phyloP scores from a whole-genome alignment of 2,888 invertebrate genomes.

The Stenolophus ochropezus region DNA sequence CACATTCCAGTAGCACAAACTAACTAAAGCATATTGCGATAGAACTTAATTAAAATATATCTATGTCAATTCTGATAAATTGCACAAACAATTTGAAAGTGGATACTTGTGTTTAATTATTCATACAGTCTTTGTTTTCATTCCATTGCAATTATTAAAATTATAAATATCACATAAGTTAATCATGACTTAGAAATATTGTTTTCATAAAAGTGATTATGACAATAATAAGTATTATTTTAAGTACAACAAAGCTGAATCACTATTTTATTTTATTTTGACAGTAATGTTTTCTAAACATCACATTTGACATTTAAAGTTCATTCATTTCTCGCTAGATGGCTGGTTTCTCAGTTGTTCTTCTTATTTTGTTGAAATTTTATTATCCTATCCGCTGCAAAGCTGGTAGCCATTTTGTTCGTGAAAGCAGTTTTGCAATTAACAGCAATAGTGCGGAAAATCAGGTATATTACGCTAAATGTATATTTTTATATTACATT shows the following conservation, averaged over 20 bases:
- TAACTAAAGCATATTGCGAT: constrained; percentile 11
- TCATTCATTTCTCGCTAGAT: not conserved
- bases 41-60: constrained; percentile 25
- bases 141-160: not conserved
- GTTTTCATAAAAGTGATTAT: too few species aligned
- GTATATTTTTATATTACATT: constrained; percentile 40
- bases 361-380: constrained; percentile 23
- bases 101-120: constrained; percentile 25
- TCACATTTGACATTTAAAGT: not conserved
- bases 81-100: constrained; percentile 30
- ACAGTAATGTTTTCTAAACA: not conserved
- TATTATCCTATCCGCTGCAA: not conserved
- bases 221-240: not conserved
- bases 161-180: too few species aligned
- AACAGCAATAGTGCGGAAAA: constrained; percentile 48
- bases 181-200: too few species aligned
- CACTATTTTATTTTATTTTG: not conserved
- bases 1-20: not conserved
- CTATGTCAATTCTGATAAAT: constrained; percentile 35
- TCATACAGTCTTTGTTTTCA: constrained; percentile 21
- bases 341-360: constrained; percentile 1
- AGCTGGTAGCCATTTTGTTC: constrained; percentile 64
- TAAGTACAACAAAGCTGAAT: not conserved
- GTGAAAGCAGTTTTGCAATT: constrained; percentile 24
- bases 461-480: constrained; percentile 52